Percentiles rank a stretch among this genome's conserved stretches.
Conservation (phyloP, 2,888 invertebrate species). For the Venusia cambrica region DNA sequence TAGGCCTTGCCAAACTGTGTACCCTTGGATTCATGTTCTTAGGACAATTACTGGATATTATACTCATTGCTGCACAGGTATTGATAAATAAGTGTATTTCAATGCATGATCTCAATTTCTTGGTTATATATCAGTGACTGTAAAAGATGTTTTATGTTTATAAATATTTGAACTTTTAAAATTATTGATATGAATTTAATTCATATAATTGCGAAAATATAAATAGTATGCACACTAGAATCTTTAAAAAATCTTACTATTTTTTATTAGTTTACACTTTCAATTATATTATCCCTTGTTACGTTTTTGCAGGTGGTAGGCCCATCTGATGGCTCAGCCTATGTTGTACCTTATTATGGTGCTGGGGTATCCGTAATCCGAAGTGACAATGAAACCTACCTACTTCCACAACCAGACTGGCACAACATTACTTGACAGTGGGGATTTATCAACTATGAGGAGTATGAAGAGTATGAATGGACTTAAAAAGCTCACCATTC, state of each 20-base stretch:
- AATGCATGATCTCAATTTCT: no score
- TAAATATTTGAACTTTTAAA: no score
- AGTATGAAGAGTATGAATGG: slow-evolving; percentile 75
- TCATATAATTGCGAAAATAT: no score
- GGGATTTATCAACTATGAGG: slow-evolving; percentile 72
- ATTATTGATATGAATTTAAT: no score
- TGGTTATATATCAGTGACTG: no score
- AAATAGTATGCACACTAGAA: no score
- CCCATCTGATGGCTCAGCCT: slow-evolving; percentile 97
- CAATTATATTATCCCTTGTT: no score
- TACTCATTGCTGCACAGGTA: slow-evolving; percentile 95
- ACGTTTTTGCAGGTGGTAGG: slow-evolving; percentile 84
- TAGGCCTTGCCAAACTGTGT: slow-evolving; percentile 96
- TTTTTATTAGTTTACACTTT: no score
- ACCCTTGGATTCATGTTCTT: slow-evolving; percentile 98
- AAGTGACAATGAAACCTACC: slow-evolving; percentile 92
- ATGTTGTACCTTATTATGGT: slow-evolving; percentile 96
- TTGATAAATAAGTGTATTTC: slow-evolving; percentile 3
- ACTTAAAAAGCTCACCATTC: no score
- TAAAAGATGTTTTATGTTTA: no score
- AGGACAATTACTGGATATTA: slow-evolving; percentile 96
- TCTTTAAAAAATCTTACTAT: no score
- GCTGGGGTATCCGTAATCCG: slow-evolving; percentile 90
- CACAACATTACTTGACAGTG: slow-evolving; percentile 80
- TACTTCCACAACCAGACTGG: slow-evolving; percentile 91